phyloP scores from a whole-genome alignment of 2,113 vertebrate genomes.

The Cheirogaleus medius region DNA sequence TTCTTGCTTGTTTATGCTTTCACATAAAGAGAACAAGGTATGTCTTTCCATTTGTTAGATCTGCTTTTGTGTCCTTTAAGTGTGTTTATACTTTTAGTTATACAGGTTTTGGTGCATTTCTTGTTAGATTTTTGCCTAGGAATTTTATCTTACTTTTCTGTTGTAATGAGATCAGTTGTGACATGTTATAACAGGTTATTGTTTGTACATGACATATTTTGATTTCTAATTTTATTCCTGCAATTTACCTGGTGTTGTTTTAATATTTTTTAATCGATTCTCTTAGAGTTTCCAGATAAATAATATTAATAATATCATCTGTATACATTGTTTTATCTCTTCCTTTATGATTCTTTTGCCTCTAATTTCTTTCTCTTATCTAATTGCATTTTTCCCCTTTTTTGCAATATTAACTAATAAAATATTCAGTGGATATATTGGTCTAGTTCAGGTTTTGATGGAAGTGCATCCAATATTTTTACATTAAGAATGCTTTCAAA shows the following conservation, averaged over 20 bases:
- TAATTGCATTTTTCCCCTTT: neutral
- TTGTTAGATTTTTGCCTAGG: neutral
- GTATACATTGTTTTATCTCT: neutral
- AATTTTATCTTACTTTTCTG: conserved; percentile 28
- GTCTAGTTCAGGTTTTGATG: neutral
- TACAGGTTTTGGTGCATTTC: neutral
- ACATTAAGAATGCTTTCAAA: neutral
- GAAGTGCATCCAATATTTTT: neutral
- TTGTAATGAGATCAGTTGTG: neutral
- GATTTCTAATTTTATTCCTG: conserved; percentile 23
- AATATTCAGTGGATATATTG: neutral
- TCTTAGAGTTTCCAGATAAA: neutral
- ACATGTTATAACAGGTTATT: neutral
- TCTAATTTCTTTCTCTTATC: neutral
- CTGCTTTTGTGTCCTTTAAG: neutral
- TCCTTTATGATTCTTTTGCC: conserved; percentile 6
- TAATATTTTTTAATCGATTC: neutral
- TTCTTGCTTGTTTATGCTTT: neutral
- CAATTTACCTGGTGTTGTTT: neutral
- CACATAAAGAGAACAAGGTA: neutral
- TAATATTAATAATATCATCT: neutral
- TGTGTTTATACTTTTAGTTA: neutral
- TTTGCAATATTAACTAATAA: neutral
- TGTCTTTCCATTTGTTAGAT: neutral
- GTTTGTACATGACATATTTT: neutral